Conservation (phyloP, 2,797 vertebrate genomes). For the Brachyrhaphis roseni region DNA sequence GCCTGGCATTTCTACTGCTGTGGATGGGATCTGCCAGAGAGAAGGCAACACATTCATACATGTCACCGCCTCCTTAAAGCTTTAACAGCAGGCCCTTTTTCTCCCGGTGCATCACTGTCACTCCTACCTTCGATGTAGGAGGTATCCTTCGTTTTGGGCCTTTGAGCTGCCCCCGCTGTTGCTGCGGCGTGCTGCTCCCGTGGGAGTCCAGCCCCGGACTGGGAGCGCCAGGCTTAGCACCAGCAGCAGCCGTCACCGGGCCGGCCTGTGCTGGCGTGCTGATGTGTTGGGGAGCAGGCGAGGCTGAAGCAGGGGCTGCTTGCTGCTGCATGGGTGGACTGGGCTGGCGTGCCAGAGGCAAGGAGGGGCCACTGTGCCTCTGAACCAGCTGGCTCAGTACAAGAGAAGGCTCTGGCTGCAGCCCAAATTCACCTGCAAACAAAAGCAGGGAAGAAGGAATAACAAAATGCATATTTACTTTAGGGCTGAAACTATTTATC, state of each 20-base stretch:
- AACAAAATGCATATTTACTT: not conserved
- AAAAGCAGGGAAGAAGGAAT: slow-evolving; percentile 10
- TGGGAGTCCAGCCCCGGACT: slow-evolving; percentile 80
- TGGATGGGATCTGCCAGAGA: slow-evolving; percentile 86
- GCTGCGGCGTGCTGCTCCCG: slow-evolving; percentile 76
- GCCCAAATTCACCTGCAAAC: slow-evolving; percentile 88
- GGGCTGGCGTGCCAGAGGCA: slow-evolving; percentile 76
- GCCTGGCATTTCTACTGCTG: slow-evolving; percentile 97
- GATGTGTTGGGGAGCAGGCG: slow-evolving; percentile 67
- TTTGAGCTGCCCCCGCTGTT: slow-evolving; percentile 90
- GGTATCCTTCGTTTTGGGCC: slow-evolving; percentile 91
- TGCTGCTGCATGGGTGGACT: slow-evolving; percentile 81
- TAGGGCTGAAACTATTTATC: no score
- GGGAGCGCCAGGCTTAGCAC: slow-evolving; percentile 75
- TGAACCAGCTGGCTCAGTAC: slow-evolving; percentile 94
- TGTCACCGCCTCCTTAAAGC: not conserved
- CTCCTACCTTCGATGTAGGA: slow-evolving; percentile 89
- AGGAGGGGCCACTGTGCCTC: slow-evolving; percentile 82
- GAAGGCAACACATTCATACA: not conserved
- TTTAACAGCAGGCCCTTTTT: not conserved
- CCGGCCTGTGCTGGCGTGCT: slow-evolving; percentile 57
- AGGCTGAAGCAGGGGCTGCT: slow-evolving; percentile 62
- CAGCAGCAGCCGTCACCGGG: slow-evolving; percentile 52
- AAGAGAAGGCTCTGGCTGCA: slow-evolving; percentile 95
- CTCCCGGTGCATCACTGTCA: not conserved